Conservation (phyloP, 2,797 vertebrate species). For the Sarcoramphus papa region DNA sequence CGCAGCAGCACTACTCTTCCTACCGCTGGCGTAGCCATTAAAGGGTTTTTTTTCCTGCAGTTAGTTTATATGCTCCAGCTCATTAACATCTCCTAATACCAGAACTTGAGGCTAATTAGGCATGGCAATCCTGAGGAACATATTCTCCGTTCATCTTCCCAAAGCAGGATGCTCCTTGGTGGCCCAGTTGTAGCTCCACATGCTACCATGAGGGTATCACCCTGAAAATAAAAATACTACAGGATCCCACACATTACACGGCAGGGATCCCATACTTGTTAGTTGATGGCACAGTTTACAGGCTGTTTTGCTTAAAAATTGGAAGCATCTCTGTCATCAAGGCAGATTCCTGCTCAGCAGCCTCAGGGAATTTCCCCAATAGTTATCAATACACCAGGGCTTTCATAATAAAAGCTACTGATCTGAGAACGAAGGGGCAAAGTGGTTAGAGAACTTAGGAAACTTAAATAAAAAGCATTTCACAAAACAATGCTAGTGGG, state of each 20-base stretch:
- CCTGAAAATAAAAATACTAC: conserved; percentile 70
- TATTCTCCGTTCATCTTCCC: conserved; percentile 67
- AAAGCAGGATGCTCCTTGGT: conserved; percentile 64
- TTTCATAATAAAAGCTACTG: conserved; percentile 32
- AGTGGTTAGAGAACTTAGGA: background rate
- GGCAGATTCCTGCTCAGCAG: conserved; percentile 52
- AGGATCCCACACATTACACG: conserved; percentile 66
- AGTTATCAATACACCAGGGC: background rate
- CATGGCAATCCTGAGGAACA: conserved; percentile 65
- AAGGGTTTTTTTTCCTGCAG: conserved; percentile 36
- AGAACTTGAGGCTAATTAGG: conserved; percentile 72
- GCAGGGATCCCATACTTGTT: conserved; percentile 61
- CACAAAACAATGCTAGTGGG: background rate
- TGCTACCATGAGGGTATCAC: conserved; percentile 61
- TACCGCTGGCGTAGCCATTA: conserved; percentile 4
- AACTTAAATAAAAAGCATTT: background rate
- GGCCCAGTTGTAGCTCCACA: conserved; percentile 66
- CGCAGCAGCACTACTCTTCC: background rate
- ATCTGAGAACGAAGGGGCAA: conserved; percentile 26
- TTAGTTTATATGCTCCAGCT: conserved; percentile 70
- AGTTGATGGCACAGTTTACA: conserved; percentile 62
- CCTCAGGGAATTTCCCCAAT: conserved; percentile 12
- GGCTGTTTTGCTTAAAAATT: conserved; percentile 63
- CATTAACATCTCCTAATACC: conserved; percentile 69
- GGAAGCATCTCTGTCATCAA: conserved; percentile 51